phyloP scores from a whole-genome alignment of 2,888 invertebrate species.

The Cyrtodaria siliqua region DNA sequence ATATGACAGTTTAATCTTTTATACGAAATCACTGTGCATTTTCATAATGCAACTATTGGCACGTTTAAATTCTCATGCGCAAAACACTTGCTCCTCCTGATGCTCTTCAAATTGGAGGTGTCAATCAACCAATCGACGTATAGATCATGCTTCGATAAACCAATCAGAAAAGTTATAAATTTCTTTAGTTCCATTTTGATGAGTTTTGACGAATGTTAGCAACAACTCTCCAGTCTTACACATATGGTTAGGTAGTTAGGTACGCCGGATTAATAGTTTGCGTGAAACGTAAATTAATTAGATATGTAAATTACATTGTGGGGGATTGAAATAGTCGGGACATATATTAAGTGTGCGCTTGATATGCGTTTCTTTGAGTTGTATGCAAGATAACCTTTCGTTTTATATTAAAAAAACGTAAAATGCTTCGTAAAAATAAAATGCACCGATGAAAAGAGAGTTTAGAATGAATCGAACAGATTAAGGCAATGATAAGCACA shows the following conservation, averaged over 20 bases:
- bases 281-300: constrained; percentile 32
- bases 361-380: constrained; percentile 10
- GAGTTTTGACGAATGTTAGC: constrained; percentile 34
- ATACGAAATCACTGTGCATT: constrained; percentile 34
- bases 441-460: constrained; percentile 23
- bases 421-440: constrained; percentile 25
- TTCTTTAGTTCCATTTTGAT: constrained; percentile 11
- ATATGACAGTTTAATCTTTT: too few relatives aligned
- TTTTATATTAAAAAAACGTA: constrained; percentile 10
- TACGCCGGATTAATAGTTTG: constrained; percentile 17
- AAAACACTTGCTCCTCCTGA: constrained; percentile 24
- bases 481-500: background rate
- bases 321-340: background rate
- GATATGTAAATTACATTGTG: constrained; percentile 29
- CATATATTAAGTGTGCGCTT: background rate
- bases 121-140: constrained; percentile 53
- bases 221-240: constrained; percentile 9
- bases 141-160: constrained; percentile 52
- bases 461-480: constrained; percentile 13
- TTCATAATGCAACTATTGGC: constrained; percentile 28
- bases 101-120: constrained; percentile 40
- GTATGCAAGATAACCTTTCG: constrained; percentile 27
- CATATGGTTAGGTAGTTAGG: constrained; percentile 19
- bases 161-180: constrained; percentile 35
- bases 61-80: constrained; percentile 37